Percentiles rank a stretch among this genome's conserved stretches.
These are phyloP conservation scores for Brachionus rubens DNA, from an alignment of 1,140 invertebrate genomes.

Conservation along the genomic window DNA sequence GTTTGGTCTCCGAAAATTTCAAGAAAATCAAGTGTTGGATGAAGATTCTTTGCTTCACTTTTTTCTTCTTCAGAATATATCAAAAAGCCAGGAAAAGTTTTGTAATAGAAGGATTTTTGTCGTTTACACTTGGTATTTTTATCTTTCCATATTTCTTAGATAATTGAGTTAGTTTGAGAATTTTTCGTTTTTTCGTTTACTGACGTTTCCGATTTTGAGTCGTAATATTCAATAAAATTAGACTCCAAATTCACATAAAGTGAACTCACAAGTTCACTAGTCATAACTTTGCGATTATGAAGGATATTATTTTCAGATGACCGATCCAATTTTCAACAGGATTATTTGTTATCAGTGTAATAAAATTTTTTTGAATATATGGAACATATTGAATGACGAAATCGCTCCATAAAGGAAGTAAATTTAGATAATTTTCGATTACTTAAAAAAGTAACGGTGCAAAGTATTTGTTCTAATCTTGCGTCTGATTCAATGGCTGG, in stretches of 20 bases:
- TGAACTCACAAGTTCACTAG: background rate
- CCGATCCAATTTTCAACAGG: background rate
- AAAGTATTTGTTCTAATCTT: background rate
- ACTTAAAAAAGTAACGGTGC: background rate
- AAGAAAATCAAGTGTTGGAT: too few relatives aligned
- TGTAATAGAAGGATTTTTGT: background rate
- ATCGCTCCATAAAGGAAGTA: background rate
- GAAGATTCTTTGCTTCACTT: too few relatives aligned
- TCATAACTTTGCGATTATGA: background rate
- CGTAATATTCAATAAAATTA: background rate
- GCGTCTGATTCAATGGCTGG: background rate
- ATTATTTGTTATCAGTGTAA: background rate
- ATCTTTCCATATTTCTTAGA: background rate
- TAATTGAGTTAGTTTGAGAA: too few relatives aligned
- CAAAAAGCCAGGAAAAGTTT: background rate
- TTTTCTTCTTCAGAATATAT: too few relatives aligned
- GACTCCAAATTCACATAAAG: background rate
- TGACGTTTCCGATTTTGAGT: background rate
- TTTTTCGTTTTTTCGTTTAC: background rate
- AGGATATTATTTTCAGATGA: slow-evolving; percentile 1
- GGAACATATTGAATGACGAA: background rate
- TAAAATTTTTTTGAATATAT: background rate
- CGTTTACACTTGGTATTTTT: background rate
- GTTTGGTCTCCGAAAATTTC: too few relatives aligned
- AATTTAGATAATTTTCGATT: background rate